A percentile compares a stretch with the other conserved stretches of the same genome.
Evolutionary conservation across 2,113 vertebrate genomes (phyloP).

Genomic region (Capra hircus): DNA sequence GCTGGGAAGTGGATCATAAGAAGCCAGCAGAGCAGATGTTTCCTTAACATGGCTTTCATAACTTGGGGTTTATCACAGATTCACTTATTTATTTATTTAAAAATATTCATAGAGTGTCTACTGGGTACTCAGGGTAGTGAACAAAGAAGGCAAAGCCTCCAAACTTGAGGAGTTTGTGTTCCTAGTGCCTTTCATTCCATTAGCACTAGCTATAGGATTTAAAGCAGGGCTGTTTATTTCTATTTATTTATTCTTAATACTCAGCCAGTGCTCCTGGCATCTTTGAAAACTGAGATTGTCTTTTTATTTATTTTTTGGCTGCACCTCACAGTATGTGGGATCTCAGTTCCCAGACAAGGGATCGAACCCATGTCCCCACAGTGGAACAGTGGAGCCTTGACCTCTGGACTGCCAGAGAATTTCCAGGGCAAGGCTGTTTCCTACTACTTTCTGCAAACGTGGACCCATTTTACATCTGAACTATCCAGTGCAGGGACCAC

Average conservation of each 20-base stretch:
- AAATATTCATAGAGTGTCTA: neutral
- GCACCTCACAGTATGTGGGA: neutral
- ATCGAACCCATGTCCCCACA: neutral
- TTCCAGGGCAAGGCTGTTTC: neutral
- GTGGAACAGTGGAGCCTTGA: neutral
- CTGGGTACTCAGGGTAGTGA: neutral
- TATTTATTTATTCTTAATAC: neutral
- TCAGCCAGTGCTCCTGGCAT: neutral
- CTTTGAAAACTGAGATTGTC: neutral
- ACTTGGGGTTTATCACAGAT: neutral
- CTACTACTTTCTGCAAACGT: neutral
- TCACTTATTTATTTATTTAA: neutral
- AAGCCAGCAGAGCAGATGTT: neutral
- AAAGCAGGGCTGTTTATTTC: neutral
- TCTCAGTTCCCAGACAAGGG: neutral
- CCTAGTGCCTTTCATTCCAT: neutral
- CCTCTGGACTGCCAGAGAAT: neutral
- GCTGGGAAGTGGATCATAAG: neutral
- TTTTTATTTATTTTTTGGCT: neutral
- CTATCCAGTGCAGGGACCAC: neutral
- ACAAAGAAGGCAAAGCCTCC: neutral
- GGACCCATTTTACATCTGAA: fast-evolving
- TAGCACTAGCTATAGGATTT: neutral
- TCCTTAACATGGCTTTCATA: neutral
- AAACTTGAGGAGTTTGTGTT: neutral